phyloP scores from a whole-genome alignment of 1,140 invertebrate genomes.

The Drosophila eugracilis region DNA sequence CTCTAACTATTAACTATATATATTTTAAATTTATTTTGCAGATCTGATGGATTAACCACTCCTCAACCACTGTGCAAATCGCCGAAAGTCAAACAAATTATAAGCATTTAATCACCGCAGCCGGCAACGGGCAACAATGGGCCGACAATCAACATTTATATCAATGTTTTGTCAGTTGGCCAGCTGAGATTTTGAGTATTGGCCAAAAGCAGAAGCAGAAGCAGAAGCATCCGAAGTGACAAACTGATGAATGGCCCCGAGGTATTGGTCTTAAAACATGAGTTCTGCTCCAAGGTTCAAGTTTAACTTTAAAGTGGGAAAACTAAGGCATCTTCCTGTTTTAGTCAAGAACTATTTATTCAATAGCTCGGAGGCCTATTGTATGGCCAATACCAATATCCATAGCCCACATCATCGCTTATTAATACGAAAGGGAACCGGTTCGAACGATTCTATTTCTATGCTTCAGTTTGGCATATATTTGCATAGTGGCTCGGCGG shows the following conservation, averaged over 20 bases:
- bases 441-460: conserved; percentile 28
- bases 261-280: conserved; percentile 4
- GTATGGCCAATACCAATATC: background rate
- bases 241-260: conserved; percentile 36
- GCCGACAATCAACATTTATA: conserved; percentile 52
- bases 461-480: conserved; percentile 55
- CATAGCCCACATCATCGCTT: conserved; percentile 50
- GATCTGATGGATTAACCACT: background rate
- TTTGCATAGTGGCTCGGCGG: conserved; percentile 62
- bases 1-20: too few species aligned
- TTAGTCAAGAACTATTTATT: conserved; percentile 14
- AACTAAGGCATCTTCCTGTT: conserved; percentile 29
- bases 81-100: conserved; percentile 74
- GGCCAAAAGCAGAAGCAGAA: conserved; percentile 9
- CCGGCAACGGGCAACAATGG: conserved; percentile 25
- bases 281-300: conserved; percentile 14
- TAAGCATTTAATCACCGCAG: conserved; percentile 61
- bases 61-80: conserved; percentile 22
- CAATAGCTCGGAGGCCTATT: conserved; percentile 4
- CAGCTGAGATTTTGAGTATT: conserved; percentile 12
- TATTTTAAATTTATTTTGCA: too few species aligned
- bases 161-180: conserved; percentile 57
- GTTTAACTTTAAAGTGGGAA: background rate
- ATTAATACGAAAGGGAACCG: conserved; percentile 45
- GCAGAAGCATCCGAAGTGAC: conserved; percentile 30